Conservation (phyloP, 2,888 invertebrate genomes). For the Sarcophaga carnaria region DNA sequence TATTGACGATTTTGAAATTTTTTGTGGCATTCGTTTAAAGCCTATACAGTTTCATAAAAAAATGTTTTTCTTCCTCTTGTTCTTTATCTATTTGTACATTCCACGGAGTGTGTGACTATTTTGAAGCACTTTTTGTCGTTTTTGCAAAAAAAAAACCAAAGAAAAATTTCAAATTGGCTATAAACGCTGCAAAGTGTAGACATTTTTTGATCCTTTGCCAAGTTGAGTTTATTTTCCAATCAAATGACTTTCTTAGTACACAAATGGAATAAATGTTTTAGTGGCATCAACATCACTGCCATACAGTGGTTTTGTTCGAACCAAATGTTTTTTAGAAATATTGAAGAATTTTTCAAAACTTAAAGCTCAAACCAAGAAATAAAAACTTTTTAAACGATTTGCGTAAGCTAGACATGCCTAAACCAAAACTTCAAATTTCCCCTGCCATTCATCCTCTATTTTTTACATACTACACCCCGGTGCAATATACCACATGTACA, state of each 20-base stretch:
- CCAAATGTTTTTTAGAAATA: no score
- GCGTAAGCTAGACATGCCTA: no score
- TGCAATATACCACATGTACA: not conserved
- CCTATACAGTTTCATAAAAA: not conserved
- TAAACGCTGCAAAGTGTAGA: constrained; percentile 21
- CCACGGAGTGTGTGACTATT: not conserved
- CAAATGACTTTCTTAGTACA: constrained; percentile 35
- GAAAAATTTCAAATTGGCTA: constrained; percentile 10
- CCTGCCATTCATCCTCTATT: no score
- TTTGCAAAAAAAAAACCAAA: constrained; percentile 2
- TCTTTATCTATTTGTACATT: no score
- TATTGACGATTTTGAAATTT: not conserved
- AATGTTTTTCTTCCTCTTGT: not conserved
- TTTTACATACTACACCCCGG: not conserved
- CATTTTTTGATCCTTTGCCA: constrained; percentile 61
- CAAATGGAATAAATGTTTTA: no score
- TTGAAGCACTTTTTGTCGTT: not conserved
- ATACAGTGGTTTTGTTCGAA: not conserved
- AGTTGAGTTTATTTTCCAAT: constrained; percentile 56
- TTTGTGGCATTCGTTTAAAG: not conserved
- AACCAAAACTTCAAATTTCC: no score
- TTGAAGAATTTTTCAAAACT: not conserved
- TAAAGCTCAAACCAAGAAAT: not conserved
- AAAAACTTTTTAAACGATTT: no score
- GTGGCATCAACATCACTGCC: not conserved